Conservation (phyloP, 2,113 vertebrate species). For the Choloepus hoffmanni region DNA sequence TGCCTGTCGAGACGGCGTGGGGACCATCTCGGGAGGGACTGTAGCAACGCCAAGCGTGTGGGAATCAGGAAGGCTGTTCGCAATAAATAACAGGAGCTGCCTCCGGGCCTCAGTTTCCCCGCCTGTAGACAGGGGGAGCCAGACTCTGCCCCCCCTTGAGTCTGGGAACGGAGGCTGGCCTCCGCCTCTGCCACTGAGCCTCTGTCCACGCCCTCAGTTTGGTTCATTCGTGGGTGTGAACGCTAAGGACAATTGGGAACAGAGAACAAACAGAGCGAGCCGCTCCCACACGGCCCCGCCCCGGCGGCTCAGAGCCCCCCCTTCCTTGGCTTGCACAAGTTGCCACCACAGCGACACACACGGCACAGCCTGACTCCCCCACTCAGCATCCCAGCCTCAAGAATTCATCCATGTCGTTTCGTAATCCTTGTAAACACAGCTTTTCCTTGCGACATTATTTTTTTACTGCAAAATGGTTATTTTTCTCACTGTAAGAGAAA, state of each 20-base stretch:
- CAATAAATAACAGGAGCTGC: too few species aligned
- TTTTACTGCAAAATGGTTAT: constrained; percentile 38
- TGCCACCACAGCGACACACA: not conserved
- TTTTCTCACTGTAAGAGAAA: not conserved
- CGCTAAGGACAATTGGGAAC: not conserved
- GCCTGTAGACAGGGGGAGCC: not conserved
- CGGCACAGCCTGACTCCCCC: not conserved
- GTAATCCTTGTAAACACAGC: not conserved
- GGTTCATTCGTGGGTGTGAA: not conserved
- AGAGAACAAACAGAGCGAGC: too few species aligned
- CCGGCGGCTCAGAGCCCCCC: too few species aligned
- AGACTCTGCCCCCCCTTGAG: not conserved
- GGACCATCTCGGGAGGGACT: not conserved
- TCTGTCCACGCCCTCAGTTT: not conserved
- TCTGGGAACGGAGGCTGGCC: not conserved
- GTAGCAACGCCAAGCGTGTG: not conserved
- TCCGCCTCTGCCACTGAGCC: not conserved
- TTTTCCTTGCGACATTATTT: not conserved
- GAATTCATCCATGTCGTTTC: rapidly evolving
- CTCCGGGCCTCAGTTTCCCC: not conserved
- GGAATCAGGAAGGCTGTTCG: too few species aligned
- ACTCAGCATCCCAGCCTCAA: rapidly evolving
- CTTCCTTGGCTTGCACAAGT: too few species aligned
- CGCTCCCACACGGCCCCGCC: rapidly evolving
- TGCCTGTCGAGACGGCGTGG: too few species aligned